These are phyloP conservation scores for Xyrichtys novacula DNA, from an alignment of 2,797 vertebrate genomes.

Conservation along the genomic window DNA sequence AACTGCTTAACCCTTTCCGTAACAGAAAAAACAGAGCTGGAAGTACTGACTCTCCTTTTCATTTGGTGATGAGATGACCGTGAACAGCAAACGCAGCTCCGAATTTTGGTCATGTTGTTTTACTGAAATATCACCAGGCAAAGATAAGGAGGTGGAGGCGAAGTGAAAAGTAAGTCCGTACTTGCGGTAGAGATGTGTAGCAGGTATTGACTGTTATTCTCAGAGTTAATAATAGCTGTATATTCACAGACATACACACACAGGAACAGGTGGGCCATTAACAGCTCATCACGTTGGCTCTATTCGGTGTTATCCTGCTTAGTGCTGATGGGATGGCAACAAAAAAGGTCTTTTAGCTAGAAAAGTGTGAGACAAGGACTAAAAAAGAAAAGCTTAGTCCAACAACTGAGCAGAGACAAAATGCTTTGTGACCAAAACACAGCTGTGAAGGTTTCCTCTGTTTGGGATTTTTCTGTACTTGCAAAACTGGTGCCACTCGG, in stretches of 20 bases:
- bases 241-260: slow-evolving; percentile 7
- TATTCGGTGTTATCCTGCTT: slow-evolving; percentile 3
- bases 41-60: not conserved
- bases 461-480: slow-evolving; percentile 4
- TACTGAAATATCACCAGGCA: not conserved
- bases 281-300: slow-evolving; percentile 27
- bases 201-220: not conserved
- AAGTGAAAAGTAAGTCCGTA: slow-evolving; percentile 23
- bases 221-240: slow-evolving; percentile 27
- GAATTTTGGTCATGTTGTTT: not conserved
- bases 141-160: not conserved
- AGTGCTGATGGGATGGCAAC: slow-evolving; percentile 31
- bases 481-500: slow-evolving; percentile 15
- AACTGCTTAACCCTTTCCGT: slow-evolving; percentile 22
- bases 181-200: slow-evolving; percentile 14
- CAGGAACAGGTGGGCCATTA: slow-evolving; percentile 48
- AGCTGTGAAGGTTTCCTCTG: slow-evolving; percentile 15
- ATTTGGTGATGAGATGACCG: not conserved
- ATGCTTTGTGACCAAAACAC: slow-evolving; percentile 11
- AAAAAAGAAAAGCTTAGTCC: slow-evolving; percentile 19
- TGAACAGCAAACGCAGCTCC: not conserved
- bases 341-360: slow-evolving; percentile 25
- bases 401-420: not conserved
- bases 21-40: not conserved
- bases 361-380: slow-evolving; percentile 6